Evolutionary conservation across 2,888 invertebrate genomes (phyloP), one percentile per base, ranked within the genome.

Genomic region (Homarus gammarus): DNA sequence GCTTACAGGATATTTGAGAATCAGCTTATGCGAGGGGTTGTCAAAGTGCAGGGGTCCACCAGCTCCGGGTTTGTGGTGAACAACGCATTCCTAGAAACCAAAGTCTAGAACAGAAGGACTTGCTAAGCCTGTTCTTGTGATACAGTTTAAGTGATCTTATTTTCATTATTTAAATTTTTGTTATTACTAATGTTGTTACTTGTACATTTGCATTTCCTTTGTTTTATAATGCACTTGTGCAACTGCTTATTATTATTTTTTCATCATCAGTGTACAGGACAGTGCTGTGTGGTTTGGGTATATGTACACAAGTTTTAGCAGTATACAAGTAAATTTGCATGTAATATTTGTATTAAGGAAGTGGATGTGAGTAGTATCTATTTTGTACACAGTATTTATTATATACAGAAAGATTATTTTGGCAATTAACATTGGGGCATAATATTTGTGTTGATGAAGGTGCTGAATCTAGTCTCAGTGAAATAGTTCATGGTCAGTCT

Each of bases 91-190:
- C 86, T 79, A 79, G 10, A 64, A 51, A 72, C 79, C 79, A 70
- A 87, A 87, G 79, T 79, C 72, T 79, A 27, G 86, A 87, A 87
- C 86, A 87, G 86, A 79, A 38, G 56, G 70, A 68, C 64, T 79
- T 87, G 70, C 40, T 51, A 51, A 87, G 49, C 72, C 86, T 87
- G 86, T 87, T 87, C 86, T 56, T 79, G 86, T 87, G 86, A 87
- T 87, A 87, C 38, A 40, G 61, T 72, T n/a, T 72, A 87, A 79
- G 86, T 87, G 79, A 56, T 87, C 78, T 38, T 85, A 31, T 44
- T 78, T 78, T 68, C 68, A 73, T 56, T 84, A 83, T 83, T 68
- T 83, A 70, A 44, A 44, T 38, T 38, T 38, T 44, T 81, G n/a
- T 83, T 70, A 27, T 83, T 70, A 75, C 18, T 73, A 38, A 75